A percentile compares a stretch with the other conserved stretches of the same genome.
Evolutionary conservation across 2,888 invertebrate genomes (phyloP).

Genomic region (Leptopilina syphax): DNA sequence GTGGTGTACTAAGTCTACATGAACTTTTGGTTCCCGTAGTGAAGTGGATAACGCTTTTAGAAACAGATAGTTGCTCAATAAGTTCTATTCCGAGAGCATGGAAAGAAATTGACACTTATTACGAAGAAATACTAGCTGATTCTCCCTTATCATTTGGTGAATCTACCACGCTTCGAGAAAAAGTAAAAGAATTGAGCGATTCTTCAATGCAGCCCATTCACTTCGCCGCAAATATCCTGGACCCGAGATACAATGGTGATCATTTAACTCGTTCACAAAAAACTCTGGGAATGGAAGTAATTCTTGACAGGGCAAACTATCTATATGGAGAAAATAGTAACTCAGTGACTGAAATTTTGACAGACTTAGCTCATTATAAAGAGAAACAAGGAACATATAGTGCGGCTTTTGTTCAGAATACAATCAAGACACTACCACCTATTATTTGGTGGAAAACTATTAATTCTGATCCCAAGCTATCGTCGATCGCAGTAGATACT

Average conservation of each 20-base stretch:
- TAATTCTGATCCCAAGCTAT: too few species aligned
- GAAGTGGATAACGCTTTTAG: not conserved
- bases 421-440: not conserved
- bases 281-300: not conserved
- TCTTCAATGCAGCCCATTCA: slow-evolving; percentile 5
- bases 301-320: not conserved
- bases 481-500: too few species aligned
- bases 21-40: slow-evolving; percentile 8
- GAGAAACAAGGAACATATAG: not conserved
- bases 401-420: not conserved
- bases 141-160: not conserved
- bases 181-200: not conserved
- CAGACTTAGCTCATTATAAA: not conserved
- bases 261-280: not conserved
- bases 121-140: not conserved
- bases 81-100: slow-evolving; percentile 2
- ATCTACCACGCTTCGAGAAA: not conserved
- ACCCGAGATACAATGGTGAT: not conserved
- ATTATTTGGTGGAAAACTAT: not conserved
- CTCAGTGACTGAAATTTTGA: not conserved
- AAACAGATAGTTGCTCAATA: not conserved
- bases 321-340: not conserved
- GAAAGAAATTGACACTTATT: slow-evolving; percentile 6
- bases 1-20: slow-evolving; percentile 4
- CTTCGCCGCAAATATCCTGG: slow-evolving; percentile 8